Evolutionary conservation across 2,797 vertebrate species (phyloP).

Genomic region (Micropoecilia bifurca): DNA sequence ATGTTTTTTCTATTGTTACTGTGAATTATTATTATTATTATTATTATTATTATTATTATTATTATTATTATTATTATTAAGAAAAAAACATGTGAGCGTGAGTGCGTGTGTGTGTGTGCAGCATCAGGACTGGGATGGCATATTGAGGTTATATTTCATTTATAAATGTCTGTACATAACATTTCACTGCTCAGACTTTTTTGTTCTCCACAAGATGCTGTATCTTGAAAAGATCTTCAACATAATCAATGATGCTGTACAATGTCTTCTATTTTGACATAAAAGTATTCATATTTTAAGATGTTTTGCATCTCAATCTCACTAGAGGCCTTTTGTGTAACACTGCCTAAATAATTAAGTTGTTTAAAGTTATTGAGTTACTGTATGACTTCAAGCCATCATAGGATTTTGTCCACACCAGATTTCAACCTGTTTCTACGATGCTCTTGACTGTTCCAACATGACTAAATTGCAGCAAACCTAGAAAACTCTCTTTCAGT

Average conservation of each 20-base stretch:
- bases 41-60: too few relatives aligned
- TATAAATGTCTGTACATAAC: slow-evolving; percentile 49
- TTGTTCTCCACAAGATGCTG: slow-evolving; percentile 33
- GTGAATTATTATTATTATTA: slow-evolving; percentile 17
- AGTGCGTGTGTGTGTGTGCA: slow-evolving; percentile 33
- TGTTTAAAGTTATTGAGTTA: slow-evolving; percentile 40
- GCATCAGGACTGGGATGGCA: slow-evolving; percentile 53
- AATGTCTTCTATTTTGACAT: slow-evolving; percentile 74
- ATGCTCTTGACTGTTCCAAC: not conserved
- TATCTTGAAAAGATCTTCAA: slow-evolving; percentile 39
- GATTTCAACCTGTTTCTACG: not conserved
- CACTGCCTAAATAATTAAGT: slow-evolving; percentile 30
- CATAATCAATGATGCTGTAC: slow-evolving; percentile 64
- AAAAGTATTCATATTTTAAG: slow-evolving; percentile 62
- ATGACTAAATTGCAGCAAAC: not conserved
- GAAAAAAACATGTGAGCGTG: slow-evolving; percentile 20
- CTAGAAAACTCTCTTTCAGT: not conserved
- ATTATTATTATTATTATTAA: slow-evolving; percentile 28
- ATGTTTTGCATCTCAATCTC: slow-evolving; percentile 28
- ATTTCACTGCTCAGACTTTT: slow-evolving; percentile 7
- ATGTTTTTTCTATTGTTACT: slow-evolving; percentile 67
- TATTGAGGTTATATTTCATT: slow-evolving; percentile 50
- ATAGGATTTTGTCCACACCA: slow-evolving; percentile 17
- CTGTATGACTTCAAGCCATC: not conserved
- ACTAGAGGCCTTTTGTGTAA: slow-evolving; percentile 9